Percentiles rank a stretch among this genome's conserved stretches.
phyloP scores from a whole-genome alignment of 2,797 vertebrate genomes.

The Alosa sapidissima region DNA sequence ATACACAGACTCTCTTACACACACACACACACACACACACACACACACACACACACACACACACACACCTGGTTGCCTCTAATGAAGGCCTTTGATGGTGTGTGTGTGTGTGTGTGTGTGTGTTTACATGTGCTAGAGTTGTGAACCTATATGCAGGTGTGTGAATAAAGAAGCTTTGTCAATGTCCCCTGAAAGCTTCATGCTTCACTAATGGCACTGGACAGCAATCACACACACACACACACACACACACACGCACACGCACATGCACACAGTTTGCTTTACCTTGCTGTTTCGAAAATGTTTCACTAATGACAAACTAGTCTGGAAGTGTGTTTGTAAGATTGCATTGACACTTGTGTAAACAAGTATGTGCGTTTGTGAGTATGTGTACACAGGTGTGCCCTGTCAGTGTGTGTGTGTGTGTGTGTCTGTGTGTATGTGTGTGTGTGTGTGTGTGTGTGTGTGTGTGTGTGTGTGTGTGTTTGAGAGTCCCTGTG shows the following conservation, averaged over 20 bases:
- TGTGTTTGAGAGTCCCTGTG: too few relatives aligned
- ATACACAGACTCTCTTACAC: neutral
- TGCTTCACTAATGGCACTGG: neutral
- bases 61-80: neutral
- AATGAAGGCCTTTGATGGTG: neutral
- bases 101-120: neutral
- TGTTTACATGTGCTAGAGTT: neutral
- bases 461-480: too few relatives aligned
- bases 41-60: neutral
- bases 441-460: too few relatives aligned
- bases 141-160: neutral
- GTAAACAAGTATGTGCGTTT: too few relatives aligned
- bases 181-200: neutral
- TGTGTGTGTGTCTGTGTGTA: too few relatives aligned
- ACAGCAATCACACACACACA: neutral
- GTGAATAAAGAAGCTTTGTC: neutral
- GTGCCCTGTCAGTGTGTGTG: too few relatives aligned
- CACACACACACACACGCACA: neutral
- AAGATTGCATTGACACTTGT: too few relatives aligned
- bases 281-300: neutral
- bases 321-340: neutral
- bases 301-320: neutral
- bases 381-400: too few relatives aligned
- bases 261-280: neutral
- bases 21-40: constrained; percentile 11